Percentiles rank a stretch among this genome's conserved stretches.
Evolutionary conservation across 2,113 vertebrate species (phyloP).

Genomic region (Brienomyrus longianalis): DNA sequence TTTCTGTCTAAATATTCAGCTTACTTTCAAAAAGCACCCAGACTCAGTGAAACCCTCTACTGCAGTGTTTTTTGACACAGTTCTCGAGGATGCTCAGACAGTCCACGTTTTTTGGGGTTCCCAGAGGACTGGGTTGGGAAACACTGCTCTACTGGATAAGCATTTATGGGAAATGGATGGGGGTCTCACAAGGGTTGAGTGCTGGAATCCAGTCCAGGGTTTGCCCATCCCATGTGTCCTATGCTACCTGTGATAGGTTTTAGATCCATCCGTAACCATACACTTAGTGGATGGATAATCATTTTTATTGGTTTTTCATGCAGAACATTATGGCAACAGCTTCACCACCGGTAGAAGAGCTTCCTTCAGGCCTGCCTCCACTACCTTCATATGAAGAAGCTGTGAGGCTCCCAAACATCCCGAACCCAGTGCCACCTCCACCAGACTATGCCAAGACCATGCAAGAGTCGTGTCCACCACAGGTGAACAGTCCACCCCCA

Average conservation of each 20-base stretch:
- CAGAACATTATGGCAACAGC: slow-evolving; percentile 35
- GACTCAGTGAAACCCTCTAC: background rate
- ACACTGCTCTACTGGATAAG: background rate
- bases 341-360: slow-evolving; percentile 24
- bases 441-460: slow-evolving; percentile 29
- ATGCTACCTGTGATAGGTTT: background rate
- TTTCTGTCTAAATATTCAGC: background rate
- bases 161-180: background rate
- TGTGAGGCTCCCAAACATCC: slow-evolving; percentile 24
- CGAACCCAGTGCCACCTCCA: slow-evolving; percentile 8
- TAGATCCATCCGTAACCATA: background rate
- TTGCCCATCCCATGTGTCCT: background rate
- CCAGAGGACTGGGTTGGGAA: too few relatives aligned
- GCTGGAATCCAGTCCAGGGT: background rate
- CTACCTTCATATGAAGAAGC: slow-evolving; percentile 69
- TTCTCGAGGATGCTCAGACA: background rate
- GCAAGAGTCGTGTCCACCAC: slow-evolving; percentile 37
- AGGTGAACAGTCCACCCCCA: slow-evolving; percentile 24
- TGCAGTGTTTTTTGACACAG: background rate
- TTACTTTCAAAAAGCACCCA: background rate
- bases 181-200: background rate
- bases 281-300: background rate
- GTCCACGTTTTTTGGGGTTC: background rate
- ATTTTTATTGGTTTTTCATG: background rate
- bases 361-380: slow-evolving; percentile 19